Percentiles rank a stretch among this genome's conserved stretches.
These are phyloP conservation scores for Uloborus plumipes DNA, from an alignment of 2,888 invertebrate species.

Conservation along the genomic window DNA sequence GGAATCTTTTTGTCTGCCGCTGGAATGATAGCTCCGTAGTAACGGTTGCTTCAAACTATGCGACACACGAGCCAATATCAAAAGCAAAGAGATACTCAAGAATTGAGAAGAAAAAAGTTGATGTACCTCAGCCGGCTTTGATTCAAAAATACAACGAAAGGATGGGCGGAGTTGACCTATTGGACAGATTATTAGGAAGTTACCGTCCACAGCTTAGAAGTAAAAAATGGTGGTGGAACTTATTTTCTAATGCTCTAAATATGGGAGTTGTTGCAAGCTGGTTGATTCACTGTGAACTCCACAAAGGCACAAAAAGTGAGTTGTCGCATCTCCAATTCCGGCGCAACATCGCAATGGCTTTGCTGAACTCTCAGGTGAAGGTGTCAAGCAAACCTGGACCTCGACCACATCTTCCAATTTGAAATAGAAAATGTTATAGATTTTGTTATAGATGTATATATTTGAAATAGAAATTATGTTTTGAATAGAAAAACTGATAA, in stretches of 20 bases:
- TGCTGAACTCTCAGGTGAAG: background rate
- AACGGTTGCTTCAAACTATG: conserved; percentile 17
- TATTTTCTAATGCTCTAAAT: conserved; percentile 9
- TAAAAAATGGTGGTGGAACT: conserved; percentile 18
- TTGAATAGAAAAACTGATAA: no score
- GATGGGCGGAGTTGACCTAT: conserved; percentile 18
- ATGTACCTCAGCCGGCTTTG: conserved; percentile 5
- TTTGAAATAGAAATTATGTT: no score
- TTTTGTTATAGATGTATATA: no score
- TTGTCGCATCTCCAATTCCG: background rate
- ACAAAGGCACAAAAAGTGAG: background rate
- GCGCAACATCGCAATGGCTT: background rate
- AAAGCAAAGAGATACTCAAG: background rate
- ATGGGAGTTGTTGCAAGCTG: background rate
- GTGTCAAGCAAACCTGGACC: background rate
- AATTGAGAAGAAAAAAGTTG: conserved; percentile 9
- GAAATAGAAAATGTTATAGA: no score
- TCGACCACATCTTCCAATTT: no score
- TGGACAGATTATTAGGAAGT: conserved; percentile 2
- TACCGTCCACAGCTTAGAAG: background rate
- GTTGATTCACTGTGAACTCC: background rate
- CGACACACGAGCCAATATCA: background rate
- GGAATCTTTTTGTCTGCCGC: background rate
- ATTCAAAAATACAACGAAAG: conserved; percentile 2
- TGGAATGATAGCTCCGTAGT: conserved; percentile 18